phyloP scores from a whole-genome alignment of 1,140 invertebrate genomes.

The Zeugodacus cucurbitae region DNA sequence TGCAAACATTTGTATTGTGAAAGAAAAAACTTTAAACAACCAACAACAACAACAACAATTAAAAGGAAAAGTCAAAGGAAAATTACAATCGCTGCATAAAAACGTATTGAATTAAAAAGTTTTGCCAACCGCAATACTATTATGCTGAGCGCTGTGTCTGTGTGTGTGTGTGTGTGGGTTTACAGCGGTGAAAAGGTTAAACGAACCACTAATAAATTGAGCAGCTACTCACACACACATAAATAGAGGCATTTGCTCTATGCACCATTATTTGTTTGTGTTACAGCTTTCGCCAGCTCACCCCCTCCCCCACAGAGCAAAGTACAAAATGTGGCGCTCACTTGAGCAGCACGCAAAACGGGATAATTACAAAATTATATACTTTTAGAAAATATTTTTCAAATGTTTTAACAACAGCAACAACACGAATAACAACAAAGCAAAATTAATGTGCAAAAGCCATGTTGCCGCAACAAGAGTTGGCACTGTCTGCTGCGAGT shows the following conservation, averaged over 20 bases:
- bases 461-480: background rate
- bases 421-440: background rate
- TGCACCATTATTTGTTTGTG: background rate
- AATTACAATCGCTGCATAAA: slow-evolving; percentile 25
- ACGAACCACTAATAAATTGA: slow-evolving; percentile 36
- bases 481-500: background rate
- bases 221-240: background rate
- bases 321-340: slow-evolving; percentile 13
- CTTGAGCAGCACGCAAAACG: background rate
- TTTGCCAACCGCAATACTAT: slow-evolving; percentile 26
- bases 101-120: slow-evolving; percentile 40
- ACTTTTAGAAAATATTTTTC: slow-evolving; percentile 29
- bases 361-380: slow-evolving; percentile 41
- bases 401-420: background rate
- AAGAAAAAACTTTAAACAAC: background rate
- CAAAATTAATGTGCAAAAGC: background rate
- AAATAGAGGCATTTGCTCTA: background rate
- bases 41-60: slow-evolving; percentile 13
- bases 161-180: background rate
- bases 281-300: background rate
- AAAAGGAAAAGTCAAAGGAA: slow-evolving; percentile 19
- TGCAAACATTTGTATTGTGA: slow-evolving; percentile 12
- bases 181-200: slow-evolving; percentile 19
- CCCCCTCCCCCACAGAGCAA: background rate
- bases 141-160: too few relatives aligned